phyloP scores from a whole-genome alignment of 2,113 vertebrate genomes.

The Dicaeum eximium region DNA sequence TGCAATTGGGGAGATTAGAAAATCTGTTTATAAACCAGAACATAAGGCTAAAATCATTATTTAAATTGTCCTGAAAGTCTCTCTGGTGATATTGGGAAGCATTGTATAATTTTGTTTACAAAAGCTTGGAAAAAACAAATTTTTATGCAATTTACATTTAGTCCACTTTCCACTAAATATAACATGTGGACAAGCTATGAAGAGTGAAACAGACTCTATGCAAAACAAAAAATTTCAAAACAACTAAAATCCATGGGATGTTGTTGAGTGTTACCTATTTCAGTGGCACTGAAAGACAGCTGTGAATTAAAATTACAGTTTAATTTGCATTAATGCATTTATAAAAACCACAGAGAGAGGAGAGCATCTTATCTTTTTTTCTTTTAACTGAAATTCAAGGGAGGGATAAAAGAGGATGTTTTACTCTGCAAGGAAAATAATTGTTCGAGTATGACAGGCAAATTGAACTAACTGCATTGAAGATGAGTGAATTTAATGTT shows the following conservation, averaged over 20 bases:
- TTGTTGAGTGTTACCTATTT: not conserved
- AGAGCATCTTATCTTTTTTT: not conserved
- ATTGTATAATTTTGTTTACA: not conserved
- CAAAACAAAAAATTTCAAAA: not conserved
- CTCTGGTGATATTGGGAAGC: not conserved
- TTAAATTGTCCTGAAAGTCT: not conserved
- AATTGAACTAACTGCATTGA: constrained; percentile 28
- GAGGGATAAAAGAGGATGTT: not conserved
- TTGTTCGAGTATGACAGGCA: constrained; percentile 38
- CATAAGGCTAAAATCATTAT: not conserved
- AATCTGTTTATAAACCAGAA: constrained; percentile 26
- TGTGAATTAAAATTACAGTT: constrained; percentile 5
- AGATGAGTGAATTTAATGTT: constrained; percentile 6
- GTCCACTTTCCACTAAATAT: not conserved
- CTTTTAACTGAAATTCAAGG: not conserved
- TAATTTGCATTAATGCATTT: constrained; percentile 20
- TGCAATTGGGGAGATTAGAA: not conserved
- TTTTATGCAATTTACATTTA: not conserved
- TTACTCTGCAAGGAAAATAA: constrained; percentile 20
- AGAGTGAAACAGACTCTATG: not conserved
- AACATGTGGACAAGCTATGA: not conserved
- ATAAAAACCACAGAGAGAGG: not conserved
- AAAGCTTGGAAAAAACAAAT: not conserved
- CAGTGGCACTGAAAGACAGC: not conserved
- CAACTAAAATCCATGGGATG: not conserved